Conservation (phyloP, 2,888 invertebrate species). For the Alsophila aescularia region DNA sequence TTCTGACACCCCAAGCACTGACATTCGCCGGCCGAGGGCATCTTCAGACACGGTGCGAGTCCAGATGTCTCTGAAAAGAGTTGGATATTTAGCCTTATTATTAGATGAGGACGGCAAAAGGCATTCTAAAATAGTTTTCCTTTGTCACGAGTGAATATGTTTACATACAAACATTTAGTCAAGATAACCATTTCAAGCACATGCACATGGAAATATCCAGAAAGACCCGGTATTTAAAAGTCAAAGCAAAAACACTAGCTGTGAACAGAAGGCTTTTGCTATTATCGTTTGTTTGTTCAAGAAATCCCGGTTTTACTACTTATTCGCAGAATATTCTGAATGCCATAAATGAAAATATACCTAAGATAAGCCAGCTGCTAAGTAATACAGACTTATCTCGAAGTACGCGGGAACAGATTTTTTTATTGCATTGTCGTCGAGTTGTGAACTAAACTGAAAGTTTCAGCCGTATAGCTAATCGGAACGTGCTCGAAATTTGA, state of each 20-base stretch:
- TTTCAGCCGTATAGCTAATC: too few relatives aligned
- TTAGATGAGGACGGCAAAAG: too few relatives aligned
- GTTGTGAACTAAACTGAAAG: too few relatives aligned
- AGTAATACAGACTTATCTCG: conserved; percentile 4
- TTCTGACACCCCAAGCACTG: conserved; percentile 88
- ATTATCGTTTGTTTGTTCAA: conserved; percentile 23
- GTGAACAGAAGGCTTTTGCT: background rate
- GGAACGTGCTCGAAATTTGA: too few relatives aligned
- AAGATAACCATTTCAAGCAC: background rate
- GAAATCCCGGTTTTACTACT: conserved; percentile 27
- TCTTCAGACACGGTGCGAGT: conserved; percentile 84
- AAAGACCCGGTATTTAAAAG: conserved; percentile 21
- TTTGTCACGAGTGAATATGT: background rate
- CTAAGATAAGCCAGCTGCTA: conserved; percentile 18
- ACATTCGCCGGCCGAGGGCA: conserved; percentile 81
- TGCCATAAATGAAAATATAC: background rate
- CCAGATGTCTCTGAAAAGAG: conserved; percentile 86
- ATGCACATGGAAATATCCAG: background rate
- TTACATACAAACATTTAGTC: background rate
- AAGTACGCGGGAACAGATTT: background rate
- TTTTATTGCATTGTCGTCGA: too few relatives aligned
- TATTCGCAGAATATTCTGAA: conserved; percentile 17
- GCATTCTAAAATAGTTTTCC: too few relatives aligned
- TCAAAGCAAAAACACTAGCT: conserved; percentile 25
- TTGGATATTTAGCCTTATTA: too few relatives aligned